phyloP scores from a whole-genome alignment of 2,797 vertebrate species.

The Gadopsis marmoratus region DNA sequence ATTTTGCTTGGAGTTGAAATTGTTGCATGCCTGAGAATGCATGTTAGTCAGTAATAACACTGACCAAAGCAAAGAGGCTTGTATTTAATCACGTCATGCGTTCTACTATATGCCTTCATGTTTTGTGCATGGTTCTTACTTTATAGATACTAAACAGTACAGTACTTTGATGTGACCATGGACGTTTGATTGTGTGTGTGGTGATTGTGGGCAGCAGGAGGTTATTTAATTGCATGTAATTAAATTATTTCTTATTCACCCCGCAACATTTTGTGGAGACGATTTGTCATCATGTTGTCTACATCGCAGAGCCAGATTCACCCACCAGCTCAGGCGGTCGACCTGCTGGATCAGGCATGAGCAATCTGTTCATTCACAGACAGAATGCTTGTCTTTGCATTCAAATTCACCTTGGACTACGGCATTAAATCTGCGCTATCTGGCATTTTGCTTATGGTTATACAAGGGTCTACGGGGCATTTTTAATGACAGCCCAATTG shows the following conservation, averaged over 20 bases:
- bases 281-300: slow-evolving; percentile 65
- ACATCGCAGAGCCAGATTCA: slow-evolving; percentile 61
- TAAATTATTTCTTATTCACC: slow-evolving; percentile 18
- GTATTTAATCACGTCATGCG: slow-evolving; percentile 23
- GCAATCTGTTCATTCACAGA: slow-evolving; percentile 67
- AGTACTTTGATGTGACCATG: not conserved
- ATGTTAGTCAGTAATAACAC: slow-evolving; percentile 24
- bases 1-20: slow-evolving; percentile 32
- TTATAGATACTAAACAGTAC: slow-evolving; percentile 5
- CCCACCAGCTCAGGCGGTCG: slow-evolving; percentile 61
- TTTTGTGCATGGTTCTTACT: slow-evolving; percentile 25
- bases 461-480: slow-evolving; percentile 12
- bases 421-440: slow-evolving; percentile 49
- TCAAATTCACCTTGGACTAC: slow-evolving; percentile 54
- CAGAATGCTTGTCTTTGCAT: slow-evolving; percentile 44
- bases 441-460: slow-evolving; percentile 33
- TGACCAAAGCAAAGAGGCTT: slow-evolving; percentile 48
- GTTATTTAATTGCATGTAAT: slow-evolving; percentile 40
- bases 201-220: slow-evolving; percentile 20
- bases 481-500: slow-evolving; percentile 31
- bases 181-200: slow-evolving; percentile 17
- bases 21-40: slow-evolving; percentile 14
- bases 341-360: slow-evolving; percentile 59
- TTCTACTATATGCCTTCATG: slow-evolving; percentile 8
- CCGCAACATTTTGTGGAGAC: slow-evolving; percentile 51